These are phyloP conservation scores for Tubulanus polymorphus DNA, from an alignment of 2,888 invertebrate genomes.

Conservation along the genomic window DNA sequence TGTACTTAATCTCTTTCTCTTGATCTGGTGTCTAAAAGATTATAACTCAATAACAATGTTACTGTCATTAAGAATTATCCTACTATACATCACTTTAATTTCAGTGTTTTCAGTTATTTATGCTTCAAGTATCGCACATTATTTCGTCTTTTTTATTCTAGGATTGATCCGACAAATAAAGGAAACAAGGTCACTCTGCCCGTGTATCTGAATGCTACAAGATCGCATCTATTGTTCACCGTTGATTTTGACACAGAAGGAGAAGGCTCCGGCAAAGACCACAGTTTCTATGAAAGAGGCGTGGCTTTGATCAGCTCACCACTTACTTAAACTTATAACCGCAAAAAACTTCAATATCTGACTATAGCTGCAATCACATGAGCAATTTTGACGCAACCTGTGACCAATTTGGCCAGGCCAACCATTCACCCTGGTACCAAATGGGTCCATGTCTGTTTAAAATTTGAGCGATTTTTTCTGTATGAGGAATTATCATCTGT, in stretches of 20 bases:
- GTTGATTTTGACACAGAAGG: slow-evolving; percentile 88
- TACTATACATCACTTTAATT: background rate
- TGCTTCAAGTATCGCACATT: background rate
- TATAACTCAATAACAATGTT: too few species aligned
- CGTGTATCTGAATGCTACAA: slow-evolving; percentile 94
- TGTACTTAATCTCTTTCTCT: too few species aligned
- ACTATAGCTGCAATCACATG: too few species aligned
- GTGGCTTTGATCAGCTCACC: slow-evolving; percentile 92
- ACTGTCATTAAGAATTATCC: too few species aligned
- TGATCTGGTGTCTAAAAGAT: too few species aligned
- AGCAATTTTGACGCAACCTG: too few species aligned
- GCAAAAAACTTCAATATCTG: too few species aligned
- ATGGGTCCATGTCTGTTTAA: too few species aligned
- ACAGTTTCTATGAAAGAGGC: slow-evolving; percentile 92
- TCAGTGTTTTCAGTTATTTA: background rate
- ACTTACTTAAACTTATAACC: slow-evolving; percentile 39
- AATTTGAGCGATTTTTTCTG: too few species aligned
- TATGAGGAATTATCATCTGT: too few species aligned
- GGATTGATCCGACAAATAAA: slow-evolving; percentile 10
- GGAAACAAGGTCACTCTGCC: slow-evolving; percentile 73
- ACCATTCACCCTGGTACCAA: too few species aligned
- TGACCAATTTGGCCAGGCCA: too few species aligned
- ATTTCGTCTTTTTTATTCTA: background rate
- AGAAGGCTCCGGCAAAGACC: slow-evolving; percentile 80
- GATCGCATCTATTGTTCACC: slow-evolving; percentile 90